A percentile compares a stretch with the other conserved stretches of the same genome.
phyloP scores from a whole-genome alignment of 2,888 invertebrate species.

The Heterodera filipjevi region DNA sequence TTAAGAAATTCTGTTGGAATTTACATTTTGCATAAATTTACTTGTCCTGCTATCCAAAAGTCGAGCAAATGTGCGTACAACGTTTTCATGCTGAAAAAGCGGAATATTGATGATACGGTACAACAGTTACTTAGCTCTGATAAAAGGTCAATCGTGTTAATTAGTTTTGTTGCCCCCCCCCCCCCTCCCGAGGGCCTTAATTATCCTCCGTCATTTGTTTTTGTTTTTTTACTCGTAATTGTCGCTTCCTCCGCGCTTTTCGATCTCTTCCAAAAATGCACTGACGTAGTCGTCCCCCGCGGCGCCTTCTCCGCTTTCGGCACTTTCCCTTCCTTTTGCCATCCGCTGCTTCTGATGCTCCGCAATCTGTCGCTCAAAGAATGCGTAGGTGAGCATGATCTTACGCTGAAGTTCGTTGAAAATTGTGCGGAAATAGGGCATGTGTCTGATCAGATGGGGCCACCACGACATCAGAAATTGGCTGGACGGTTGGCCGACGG shows the following conservation, averaged over 20 bases:
- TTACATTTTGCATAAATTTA: not conserved
- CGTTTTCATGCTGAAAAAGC: constrained; percentile 25
- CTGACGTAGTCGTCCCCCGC: constrained; percentile 43
- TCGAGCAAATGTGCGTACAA: constrained; percentile 28
- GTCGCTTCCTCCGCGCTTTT: constrained; percentile 31
- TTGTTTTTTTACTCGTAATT: constrained; percentile 14
- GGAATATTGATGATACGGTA: too few relatives aligned
- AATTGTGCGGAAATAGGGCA: constrained; percentile 25
- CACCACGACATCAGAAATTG: constrained; percentile 28
- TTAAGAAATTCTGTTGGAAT: not conserved
- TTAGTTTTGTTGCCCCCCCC: too few relatives aligned
- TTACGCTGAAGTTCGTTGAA: constrained; percentile 19
- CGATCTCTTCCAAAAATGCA: constrained; percentile 43
- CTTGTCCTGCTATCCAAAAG: constrained; percentile 28
- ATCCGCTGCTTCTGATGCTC: constrained; percentile 10
- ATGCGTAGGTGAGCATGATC: constrained; percentile 24
- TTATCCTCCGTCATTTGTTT: not conserved
- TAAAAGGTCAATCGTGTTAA: too few relatives aligned
- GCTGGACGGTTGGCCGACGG: constrained; percentile 29
- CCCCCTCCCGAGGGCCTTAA: too few relatives aligned
- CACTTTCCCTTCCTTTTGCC: too few relatives aligned
- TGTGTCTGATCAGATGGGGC: constrained; percentile 19
- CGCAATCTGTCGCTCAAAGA: constrained; percentile 30
- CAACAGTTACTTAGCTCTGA: too few relatives aligned
- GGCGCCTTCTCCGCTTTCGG: constrained; percentile 35